Base-by-base conservation (phyloP, 2,113 vertebrate genomes). In the Regulus satrapa region DNA sequence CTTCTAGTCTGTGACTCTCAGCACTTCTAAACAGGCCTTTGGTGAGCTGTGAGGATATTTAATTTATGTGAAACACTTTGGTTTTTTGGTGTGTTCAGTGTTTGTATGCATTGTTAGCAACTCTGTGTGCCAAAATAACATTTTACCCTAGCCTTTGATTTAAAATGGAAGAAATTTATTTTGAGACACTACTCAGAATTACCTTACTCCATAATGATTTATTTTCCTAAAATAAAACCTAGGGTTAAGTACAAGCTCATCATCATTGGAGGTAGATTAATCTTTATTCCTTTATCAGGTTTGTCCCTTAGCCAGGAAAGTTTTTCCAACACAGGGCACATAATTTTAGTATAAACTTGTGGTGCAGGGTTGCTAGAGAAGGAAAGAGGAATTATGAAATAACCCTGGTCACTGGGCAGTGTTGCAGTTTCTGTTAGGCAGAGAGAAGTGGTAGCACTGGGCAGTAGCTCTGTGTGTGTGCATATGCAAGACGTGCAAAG, bases 291-390 rank as follows among this genome's bases (percentile, higher is more conserved):
- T 38, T 46, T 58, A 66, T 54, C 29, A 63, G 19, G 13, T 71
- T 92, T 92, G 3, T 36, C 51, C 18, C 12, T 64, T 32, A 58
- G 15, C 29, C 3, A 34, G 26, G 18, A 16, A 20, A 3, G 3
- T 24, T 15, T 32, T 79, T 38, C 48, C 48, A 54, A 10, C 32
- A 72, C 0, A 1, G 4, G 12, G 32, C 2, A 2, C 23, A 3
- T 66, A 85, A 66, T 32, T 63, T 34, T 12, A 55, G 19, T 19
- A 66, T 4, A 49, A 15, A 20, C 38, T 54, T 67, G 25, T 15
- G 59, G 17, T 28, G 23, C 32, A 78, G 21, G 1, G 10, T 19
- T 90, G 41, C 21, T 66, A 45, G n/a, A 77, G 56, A 85, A 58
- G 14, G 34, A 38, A 78, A 56, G n/a, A 78, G 46, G 10, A 25